phyloP scores from a whole-genome alignment of 2,797 vertebrate species.

The Carduelis carduelis region DNA sequence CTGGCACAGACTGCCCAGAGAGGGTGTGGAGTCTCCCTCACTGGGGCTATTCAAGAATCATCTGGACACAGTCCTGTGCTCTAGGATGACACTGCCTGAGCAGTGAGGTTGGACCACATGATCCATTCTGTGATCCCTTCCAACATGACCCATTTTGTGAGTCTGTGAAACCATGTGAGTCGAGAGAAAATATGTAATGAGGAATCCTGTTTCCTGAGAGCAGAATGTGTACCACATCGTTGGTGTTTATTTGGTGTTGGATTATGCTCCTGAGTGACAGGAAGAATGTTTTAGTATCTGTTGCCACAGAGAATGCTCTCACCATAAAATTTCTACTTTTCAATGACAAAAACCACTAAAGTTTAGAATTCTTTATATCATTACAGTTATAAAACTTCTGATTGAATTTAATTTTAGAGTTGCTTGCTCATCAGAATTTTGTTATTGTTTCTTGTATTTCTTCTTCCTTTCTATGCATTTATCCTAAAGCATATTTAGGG shows the following conservation, averaged over 20 bases:
- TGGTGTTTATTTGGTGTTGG: neutral
- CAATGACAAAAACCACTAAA: neutral
- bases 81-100: neutral
- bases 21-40: too few species aligned
- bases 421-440: constrained; percentile 21
- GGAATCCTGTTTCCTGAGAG: neutral
- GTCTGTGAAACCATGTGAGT: neutral
- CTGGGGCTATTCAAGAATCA: neutral
- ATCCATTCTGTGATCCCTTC: neutral
- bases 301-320: constrained; percentile 27
- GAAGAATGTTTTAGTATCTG: constrained; percentile 7
- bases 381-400: constrained; percentile 7
- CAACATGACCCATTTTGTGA: neutral
- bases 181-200: neutral
- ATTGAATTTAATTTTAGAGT: constrained; percentile 18
- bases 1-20: neutral
- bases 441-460: neutral
- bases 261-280: neutral
- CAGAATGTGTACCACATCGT: neutral
- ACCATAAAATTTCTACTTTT: neutral
- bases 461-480: neutral
- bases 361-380: neutral
- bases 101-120: neutral
- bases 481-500: neutral
- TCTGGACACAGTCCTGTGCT: neutral